Base-by-base conservation (phyloP, 2,797 vertebrate species). In the Lutjanus argentimaculatus region DNA sequence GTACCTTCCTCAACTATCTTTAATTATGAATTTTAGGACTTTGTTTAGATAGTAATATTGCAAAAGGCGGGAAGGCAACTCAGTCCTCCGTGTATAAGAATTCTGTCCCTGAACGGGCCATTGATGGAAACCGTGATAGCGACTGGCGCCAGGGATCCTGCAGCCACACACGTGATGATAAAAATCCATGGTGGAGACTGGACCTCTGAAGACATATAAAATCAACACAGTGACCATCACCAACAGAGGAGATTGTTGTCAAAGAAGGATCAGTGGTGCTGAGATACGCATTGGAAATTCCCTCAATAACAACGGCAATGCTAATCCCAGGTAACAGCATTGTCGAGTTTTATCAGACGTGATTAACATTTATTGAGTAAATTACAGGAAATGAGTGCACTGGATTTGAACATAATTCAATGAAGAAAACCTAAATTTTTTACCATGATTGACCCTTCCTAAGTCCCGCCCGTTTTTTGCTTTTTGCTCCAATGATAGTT, bases 141-240 rank as follows among this genome's bases (percentile, higher is more conserved):
- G 1, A 0, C 1, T 65, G 2, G 1, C 0, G 0, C 7, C n/a
- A 52, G 8, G 1, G 21, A 1, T 79, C 25, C 17, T 83, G 82
- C 25, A 11, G 14, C 14, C 43, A 43, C 42, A 86, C 89, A 30
- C 25, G 4, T 2, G 25, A 19, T 1, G n/a, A 46, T 7, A 2
- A 12, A 1, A 30, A 22, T 1, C 72, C 78, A 42, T 30, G 72
- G 72, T 80, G 68, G 25, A 30, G 77, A 61, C 25, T 86, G 55
- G 80, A 30, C 69, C 84, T 86, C 63, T 16, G 4, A 65, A 68
- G 12, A n/a, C 14, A 0, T 81, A 30, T 4, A 30, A 52, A n/a
- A 52, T 87, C 49, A 52, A 43, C 11, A 79, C 22, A 3, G 71
- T 87, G 22, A 84, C 71, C 43, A 66, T 87, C 75, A 81, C 72